Evolutionary conservation across 2,888 invertebrate genomes (phyloP).

Genomic region (Fissipunctia ypsillon): DNA sequence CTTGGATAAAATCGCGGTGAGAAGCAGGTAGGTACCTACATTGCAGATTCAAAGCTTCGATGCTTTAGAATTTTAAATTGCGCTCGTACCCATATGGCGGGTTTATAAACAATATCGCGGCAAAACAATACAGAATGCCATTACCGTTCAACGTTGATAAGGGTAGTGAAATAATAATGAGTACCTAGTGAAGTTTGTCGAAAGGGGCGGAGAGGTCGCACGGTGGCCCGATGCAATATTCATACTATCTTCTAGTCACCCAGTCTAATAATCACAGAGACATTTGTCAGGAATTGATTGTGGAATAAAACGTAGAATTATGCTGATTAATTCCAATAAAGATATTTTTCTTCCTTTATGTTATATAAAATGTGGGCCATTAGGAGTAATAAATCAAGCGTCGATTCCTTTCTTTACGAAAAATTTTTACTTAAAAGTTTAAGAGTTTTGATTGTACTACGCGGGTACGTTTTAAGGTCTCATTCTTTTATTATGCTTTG

Average conservation of each 20-base stretch:
- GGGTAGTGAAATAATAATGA: conserved; percentile 44
- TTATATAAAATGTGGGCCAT: conserved; percentile 48
- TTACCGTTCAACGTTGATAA: conserved; percentile 29
- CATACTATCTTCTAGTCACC: conserved; percentile 37
- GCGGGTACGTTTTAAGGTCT: conserved; percentile 8
- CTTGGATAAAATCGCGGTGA: conserved; percentile 11
- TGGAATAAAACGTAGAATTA: conserved; percentile 38
- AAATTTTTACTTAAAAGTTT: conserved; percentile 31
- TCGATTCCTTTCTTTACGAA: conserved; percentile 20
- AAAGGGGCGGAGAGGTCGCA: conserved; percentile 5
- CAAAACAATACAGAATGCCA: conserved; percentile 46
- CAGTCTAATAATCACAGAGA: conserved; percentile 34
- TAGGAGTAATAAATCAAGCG: conserved; percentile 46
- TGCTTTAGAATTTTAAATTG: conserved; percentile 46
- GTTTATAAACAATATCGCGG: conserved; percentile 46
- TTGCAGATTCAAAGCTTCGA: conserved; percentile 37
- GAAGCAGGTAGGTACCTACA: conserved; percentile 10
- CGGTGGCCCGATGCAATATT: conserved; percentile 62
- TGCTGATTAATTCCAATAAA: conserved; percentile 37
- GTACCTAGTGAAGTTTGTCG: conserved; percentile 15
- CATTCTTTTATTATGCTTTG: background rate
- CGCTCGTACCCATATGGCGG: conserved; percentile 6
- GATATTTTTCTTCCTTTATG: conserved; percentile 39
- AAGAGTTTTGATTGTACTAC: conserved; percentile 22
- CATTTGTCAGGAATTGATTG: conserved; percentile 14